Conservation (phyloP, 2,113 vertebrate genomes). For the Rhizomys pruinosus region DNA sequence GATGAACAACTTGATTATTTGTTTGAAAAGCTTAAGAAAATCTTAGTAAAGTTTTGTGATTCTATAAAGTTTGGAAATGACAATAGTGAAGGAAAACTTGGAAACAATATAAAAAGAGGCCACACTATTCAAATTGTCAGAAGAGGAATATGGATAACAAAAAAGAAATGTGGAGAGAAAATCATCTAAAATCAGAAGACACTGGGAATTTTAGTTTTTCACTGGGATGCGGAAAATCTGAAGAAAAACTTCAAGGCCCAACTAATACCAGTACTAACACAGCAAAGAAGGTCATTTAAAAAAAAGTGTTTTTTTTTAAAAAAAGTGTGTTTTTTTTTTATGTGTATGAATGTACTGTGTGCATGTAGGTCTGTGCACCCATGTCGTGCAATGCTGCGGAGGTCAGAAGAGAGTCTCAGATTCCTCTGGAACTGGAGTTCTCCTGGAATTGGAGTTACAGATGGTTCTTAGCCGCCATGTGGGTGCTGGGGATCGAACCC, state of each 20-base stretch:
- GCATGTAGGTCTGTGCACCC: no score
- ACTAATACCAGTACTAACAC: conserved; percentile 61
- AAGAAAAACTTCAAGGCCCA: conserved; percentile 75
- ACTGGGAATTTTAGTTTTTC: conserved; percentile 70
- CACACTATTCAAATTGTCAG: conserved; percentile 70
- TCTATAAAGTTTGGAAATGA: conserved; percentile 76
- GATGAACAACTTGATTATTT: conserved; percentile 94
- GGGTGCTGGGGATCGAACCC: no score
- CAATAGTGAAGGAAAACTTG: conserved; percentile 77
- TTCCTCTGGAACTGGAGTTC: no score
- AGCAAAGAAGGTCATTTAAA: conserved; percentile 76
- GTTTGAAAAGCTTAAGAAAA: conserved; percentile 90
- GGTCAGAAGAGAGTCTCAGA: no score
- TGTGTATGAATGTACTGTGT: no score
- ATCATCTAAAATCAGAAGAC: conserved; percentile 80
- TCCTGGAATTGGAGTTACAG: no score
- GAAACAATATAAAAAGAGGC: conserved; percentile 69
- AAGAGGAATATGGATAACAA: conserved; percentile 74
- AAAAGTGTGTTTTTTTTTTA: no score
- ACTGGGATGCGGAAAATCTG: conserved; percentile 69
- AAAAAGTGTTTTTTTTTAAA: no score
- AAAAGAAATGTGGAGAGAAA: conserved; percentile 78
- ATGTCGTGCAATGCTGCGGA: no score
- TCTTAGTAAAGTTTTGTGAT: conserved; percentile 87
- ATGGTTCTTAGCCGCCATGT: no score